Evolutionary conservation across 2,888 invertebrate genomes (phyloP), one percentile per base, ranked within the genome.

Genomic region (Macaria liturata): DNA sequence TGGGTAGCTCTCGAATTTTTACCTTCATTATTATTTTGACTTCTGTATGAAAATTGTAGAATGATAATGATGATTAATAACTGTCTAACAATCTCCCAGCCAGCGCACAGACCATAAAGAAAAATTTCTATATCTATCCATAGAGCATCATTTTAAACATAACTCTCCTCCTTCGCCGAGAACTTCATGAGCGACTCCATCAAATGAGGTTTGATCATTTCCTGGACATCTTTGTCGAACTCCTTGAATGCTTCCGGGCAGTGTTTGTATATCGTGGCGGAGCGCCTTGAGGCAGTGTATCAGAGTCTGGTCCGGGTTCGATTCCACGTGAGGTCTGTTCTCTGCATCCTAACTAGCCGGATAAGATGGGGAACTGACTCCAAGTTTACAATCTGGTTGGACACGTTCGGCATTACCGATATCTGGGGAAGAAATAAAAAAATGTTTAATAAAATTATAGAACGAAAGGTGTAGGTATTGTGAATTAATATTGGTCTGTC

Each of bases 171-270:
- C 69, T 95, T 94, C 32, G 95, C 94, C 0, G 96, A 96, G 82
- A 96, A 96, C 42, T 95, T 91, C 81, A 96, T 93, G 67, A 96
- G 95, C 0, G 96, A 96, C 76, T 97, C 96, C 86, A 96, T 93
- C 8, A 96, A 86, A 73, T 95, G 94, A 0, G 96, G 96, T 75
- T 94, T 93, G 55, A 97, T 94, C 80, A 97, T 92, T 70, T 96
- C 96, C 57, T 94, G 94, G 3, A 95, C 94, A 70, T 96, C 95
- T 66, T 94, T 88, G 66, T 70, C 84, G 75, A 74, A 76, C 62
- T 84, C 88, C 52, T 68, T 78, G 58, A 92, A 78, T 59, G 93
- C 78, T 59, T 83, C 71, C 52, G 92, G 76, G 69, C 84, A 65
- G 75, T 93, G 80, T 75, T 92, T 80, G 88, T 93, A 70, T 67